These are phyloP conservation scores for Girardinichthys multiradiatus DNA, from an alignment of 2,113 vertebrate genomes.

Conservation along the genomic window DNA sequence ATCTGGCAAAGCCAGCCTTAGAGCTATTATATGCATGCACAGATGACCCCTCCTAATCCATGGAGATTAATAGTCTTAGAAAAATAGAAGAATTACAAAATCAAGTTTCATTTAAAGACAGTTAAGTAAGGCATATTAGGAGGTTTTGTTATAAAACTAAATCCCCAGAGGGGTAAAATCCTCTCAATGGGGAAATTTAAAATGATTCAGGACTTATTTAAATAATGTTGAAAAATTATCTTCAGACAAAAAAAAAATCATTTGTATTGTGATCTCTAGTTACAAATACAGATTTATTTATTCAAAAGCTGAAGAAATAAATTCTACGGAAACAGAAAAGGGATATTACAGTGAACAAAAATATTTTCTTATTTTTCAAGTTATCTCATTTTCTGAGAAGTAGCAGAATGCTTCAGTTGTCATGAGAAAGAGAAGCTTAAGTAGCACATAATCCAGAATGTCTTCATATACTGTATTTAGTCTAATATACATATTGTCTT, in stretches of 20 bases:
- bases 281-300: not conserved
- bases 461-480: too few relatives aligned
- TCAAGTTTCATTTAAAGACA: not conserved
- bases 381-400: not conserved
- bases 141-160: not conserved
- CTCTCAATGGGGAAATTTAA: not conserved
- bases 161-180: not conserved
- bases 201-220: not conserved
- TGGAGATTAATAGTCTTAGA: not conserved
- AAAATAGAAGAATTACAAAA: not conserved
- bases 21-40: not conserved
- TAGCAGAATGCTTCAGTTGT: not conserved
- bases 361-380: not conserved
- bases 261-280: not conserved
- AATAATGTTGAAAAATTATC: too few relatives aligned
- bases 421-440: not conserved
- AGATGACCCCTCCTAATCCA: not conserved
- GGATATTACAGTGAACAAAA: not conserved
- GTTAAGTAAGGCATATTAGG: not conserved
- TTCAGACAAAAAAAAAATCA: not conserved
- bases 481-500: not conserved
- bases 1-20: not conserved
- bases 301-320: not conserved
- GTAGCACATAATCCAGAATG: not conserved
- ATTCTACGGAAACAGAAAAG: not conserved